A percentile compares a stretch with the other conserved stretches of the same genome.
Conservation (phyloP, 2,888 invertebrate species). For the Carterocephalus palaemon region DNA sequence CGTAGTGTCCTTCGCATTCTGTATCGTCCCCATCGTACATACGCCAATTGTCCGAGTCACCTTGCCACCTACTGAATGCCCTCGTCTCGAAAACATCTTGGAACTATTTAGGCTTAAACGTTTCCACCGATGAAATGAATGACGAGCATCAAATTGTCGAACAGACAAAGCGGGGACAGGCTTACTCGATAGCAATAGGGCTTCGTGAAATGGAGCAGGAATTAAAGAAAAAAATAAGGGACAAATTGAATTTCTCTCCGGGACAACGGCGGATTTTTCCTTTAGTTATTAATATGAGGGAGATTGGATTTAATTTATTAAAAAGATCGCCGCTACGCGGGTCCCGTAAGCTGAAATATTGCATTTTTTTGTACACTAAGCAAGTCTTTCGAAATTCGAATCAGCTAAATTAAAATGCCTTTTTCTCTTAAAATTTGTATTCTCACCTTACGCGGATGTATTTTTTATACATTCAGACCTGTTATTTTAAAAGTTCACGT, state of each 20-base stretch:
- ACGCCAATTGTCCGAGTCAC: conserved; percentile 3
- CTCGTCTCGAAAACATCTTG: too few species aligned
- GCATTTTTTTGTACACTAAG: neutral
- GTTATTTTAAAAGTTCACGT: too few species aligned
- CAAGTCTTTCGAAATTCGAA: neutral
- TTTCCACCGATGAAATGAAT: too few species aligned
- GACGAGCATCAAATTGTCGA: too few species aligned
- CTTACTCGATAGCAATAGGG: conserved; percentile 1
- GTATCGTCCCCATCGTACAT: conserved; percentile 1
- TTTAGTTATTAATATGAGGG: conserved; percentile 1
- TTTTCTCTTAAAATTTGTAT: too few species aligned
- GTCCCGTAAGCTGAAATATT: neutral
- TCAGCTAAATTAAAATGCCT: too few species aligned
- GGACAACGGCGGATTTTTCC: conserved; percentile 8
- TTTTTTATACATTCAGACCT: too few species aligned
- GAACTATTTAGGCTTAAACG: too few species aligned
- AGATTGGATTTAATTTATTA: conserved; percentile 11
- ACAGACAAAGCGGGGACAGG: neutral
- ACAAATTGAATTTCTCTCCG: conserved; percentile 17
- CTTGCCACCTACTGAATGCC: too few species aligned
- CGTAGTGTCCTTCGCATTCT: conserved; percentile 14
- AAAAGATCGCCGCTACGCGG: neutral
- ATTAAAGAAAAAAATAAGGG: conserved; percentile 14
- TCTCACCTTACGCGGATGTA: too few species aligned
- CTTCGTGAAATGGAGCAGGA: conserved; percentile 2